Base-by-base conservation (phyloP, 2,888 invertebrate genomes). In the Smittia aterrima region DNA sequence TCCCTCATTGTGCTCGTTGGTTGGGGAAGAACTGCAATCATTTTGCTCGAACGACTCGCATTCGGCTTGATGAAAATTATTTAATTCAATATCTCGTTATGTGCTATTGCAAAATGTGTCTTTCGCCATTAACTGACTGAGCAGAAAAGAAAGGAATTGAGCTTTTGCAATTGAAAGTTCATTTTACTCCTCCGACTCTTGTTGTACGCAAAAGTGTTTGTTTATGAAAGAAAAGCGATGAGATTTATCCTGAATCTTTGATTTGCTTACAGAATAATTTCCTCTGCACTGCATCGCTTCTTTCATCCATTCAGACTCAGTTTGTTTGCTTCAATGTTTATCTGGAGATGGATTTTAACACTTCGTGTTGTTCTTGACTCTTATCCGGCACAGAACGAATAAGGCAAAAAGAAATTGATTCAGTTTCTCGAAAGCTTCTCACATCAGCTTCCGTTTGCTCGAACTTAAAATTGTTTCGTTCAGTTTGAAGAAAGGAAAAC, bases 391-490 rank as follows among this genome's bases (percentile, higher is more conserved):
- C 32, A 32, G 32, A 32, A 32, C 32, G 32, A 32, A 32, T 32
- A 32, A 32, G 32, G 32, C 32, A 32, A 32, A n/a, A 32, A 32
- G 32, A 32, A 32, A 32, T 32, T 32, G 32, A 32, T 32, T 32
- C 32, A 32, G 32, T 32, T 32, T 32, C 32, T 32, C 32, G 32
- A 32, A 32, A 32, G 32, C 32, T 32, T 32, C 32, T 32, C 32
- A 32, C 32, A 32, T 32, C 32, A 32, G 32, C 32, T 32, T 32
- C 32, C 32, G 32, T 32, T 32, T 32, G 32, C 32, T 32, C 32
- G 47, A 47, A 47, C 47, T 47, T 47, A 47, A 47, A 47, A 47
- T 47, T 47, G 47, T 47, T n/a, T 32, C 32, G 32, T 32, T 32
- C 32, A 32, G 32, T 32, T 32, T 16, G 16, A 47, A n/a, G 47